Percentiles rank a stretch among this genome's conserved stretches.
These are phyloP conservation scores for Xestia c-nigrum DNA, from an alignment of 2,888 invertebrate species.

Conservation along the genomic window DNA sequence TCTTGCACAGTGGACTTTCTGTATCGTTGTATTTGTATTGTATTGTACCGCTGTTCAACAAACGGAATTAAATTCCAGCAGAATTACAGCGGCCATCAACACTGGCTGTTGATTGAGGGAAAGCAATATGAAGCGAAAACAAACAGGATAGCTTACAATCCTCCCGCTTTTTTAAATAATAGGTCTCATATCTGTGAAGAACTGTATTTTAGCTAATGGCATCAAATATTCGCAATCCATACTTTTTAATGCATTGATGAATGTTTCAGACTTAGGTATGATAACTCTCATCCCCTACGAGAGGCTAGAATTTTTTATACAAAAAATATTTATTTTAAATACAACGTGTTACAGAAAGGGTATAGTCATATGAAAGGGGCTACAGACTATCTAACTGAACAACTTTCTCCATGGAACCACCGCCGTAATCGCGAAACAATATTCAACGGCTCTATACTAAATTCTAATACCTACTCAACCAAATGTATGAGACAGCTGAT, in stretches of 20 bases:
- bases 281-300: neutral
- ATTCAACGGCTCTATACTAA: no score
- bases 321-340: no score
- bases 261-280: neutral
- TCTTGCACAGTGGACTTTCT: constrained; percentile 11
- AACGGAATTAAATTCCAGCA: constrained; percentile 48
- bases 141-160: constrained; percentile 25
- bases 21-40: constrained; percentile 31
- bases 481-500: no score
- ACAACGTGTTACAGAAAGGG: no score
- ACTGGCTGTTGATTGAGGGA: constrained; percentile 48
- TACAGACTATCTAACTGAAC: no score
- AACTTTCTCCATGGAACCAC: no score
- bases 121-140: constrained; percentile 33
- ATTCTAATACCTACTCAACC: no score
- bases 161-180: constrained; percentile 33
- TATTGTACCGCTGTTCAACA: constrained; percentile 16
- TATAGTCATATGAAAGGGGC: no score
- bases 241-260: neutral
- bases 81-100: constrained; percentile 46
- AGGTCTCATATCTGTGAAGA: neutral
- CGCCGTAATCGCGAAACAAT: no score
- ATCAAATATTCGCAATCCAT: neutral
- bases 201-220: neutral
- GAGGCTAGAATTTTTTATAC: neutral